A percentile compares a stretch with the other conserved stretches of the same genome.
These are phyloP conservation scores for Zoroaster sp. DNA, from an alignment of 53 echinoderm and acorn worm species.

Conservation along the genomic window DNA sequence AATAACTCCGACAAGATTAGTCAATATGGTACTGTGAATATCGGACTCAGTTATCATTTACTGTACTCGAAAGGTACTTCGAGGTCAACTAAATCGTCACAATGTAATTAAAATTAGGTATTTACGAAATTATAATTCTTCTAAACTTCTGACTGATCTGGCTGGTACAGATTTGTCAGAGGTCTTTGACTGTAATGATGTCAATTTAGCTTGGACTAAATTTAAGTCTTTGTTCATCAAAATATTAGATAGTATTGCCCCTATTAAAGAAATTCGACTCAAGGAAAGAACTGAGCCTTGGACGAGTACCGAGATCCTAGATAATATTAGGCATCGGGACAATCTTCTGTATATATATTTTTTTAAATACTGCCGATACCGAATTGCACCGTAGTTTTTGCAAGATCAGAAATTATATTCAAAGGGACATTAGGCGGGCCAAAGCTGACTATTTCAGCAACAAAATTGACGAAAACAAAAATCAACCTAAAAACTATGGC, in stretches of 20 bases:
- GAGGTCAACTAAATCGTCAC: neutral
- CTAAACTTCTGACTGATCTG: neutral
- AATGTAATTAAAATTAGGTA: neutral
- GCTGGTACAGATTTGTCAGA: neutral
- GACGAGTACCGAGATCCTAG: neutral
- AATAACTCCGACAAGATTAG: neutral
- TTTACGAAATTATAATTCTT: too few species aligned
- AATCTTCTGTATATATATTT: neutral
- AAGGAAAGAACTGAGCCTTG: neutral
- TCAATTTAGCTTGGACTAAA: neutral
- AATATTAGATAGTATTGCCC: neutral
- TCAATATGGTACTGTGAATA: neutral
- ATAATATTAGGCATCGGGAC: neutral
- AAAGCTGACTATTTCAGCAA: too few species aligned
- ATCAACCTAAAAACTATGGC: neutral
- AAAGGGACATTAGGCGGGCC: too few species aligned
- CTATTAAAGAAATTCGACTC: neutral
- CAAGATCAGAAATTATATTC: too few species aligned
- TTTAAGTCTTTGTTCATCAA: neutral
- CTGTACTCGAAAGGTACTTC: too few species aligned
- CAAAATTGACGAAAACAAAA: too few species aligned
- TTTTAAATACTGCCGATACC: neutral
- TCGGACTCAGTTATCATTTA: neutral
- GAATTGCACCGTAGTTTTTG: too few species aligned
- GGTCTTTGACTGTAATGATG: neutral